Base-by-base conservation (phyloP, 2,113 vertebrate species). In the Hemiscyllium ocellatum region DNA sequence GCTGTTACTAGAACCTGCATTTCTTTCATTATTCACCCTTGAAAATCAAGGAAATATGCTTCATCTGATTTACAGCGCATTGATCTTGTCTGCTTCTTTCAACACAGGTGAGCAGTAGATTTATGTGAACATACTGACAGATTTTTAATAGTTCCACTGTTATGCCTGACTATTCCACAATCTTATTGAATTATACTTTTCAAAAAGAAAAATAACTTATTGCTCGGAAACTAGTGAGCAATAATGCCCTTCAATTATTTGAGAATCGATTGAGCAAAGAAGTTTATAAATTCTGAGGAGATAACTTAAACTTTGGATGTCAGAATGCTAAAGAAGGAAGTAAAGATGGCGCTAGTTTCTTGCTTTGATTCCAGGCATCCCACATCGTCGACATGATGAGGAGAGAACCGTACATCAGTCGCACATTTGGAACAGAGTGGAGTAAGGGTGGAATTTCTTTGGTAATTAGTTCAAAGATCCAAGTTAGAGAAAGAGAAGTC, bases 81-180 rank as follows among this genome's bases (percentile, higher is more conserved):
- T 89, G 86, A 50, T 89, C 86, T 56, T 89, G 33, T 91, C 87
- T n/a, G 87, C 87, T 91, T 61, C 87, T 65, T 91, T 91, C 87
- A 33, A n/a, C 56, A 65, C 56, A 91, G 87, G 56, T 91, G 29
- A 91, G 87, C n/a, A 8, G 15, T 33, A n/a, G 26, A 65, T 33
- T 61, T 65, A 61, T 91, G 15, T n/a, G 29, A 15, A 20, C 1
- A 91, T n/a, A 26, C 26, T 61, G 52, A 90, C 5, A 13, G 26
- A n/a, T 65, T 91, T 50, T 4, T 24, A 89, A 29, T 52, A 89
- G 22, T 56, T 52, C 8, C 37, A 87, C 52, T 26, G 7, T 87
- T 87, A 87, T 52, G 15, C 78, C 17, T 83, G n/a, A 47, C 37
- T 37, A 19, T 47, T 4, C 80, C 42, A 5, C 80, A 83, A 83